A percentile compares a stretch with the other conserved stretches of the same genome.
Evolutionary conservation across 2,888 invertebrate genomes (phyloP).

Genomic region (Clostera curtula): DNA sequence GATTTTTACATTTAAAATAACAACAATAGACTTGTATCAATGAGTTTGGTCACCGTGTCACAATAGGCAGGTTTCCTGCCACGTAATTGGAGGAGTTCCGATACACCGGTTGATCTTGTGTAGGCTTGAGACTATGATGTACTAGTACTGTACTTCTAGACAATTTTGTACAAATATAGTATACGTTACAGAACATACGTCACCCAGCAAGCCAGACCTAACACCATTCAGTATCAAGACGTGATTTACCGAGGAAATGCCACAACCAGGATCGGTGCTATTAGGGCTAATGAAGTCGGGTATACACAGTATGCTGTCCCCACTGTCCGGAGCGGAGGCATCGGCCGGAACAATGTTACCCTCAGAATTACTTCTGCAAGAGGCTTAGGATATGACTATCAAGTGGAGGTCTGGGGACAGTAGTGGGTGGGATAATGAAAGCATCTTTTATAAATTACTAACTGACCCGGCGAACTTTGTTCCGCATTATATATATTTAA

Average conservation of each 20-base stretch:
- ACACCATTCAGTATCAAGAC: slow-evolving; percentile 43
- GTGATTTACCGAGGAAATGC: slow-evolving; percentile 37
- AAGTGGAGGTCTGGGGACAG: slow-evolving; percentile 47
- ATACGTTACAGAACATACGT: slow-evolving; percentile 35
- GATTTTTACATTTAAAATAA: too few relatives aligned
- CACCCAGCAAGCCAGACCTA: slow-evolving; percentile 25
- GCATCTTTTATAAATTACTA: too few relatives aligned
- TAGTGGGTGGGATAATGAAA: slow-evolving; percentile 17
- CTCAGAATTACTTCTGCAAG: slow-evolving; percentile 38
- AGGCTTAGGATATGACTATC: slow-evolving; percentile 50
- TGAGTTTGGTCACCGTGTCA: too few relatives aligned
- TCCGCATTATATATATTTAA: too few relatives aligned
- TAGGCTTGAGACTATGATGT: too few relatives aligned
- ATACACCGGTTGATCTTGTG: too few relatives aligned
- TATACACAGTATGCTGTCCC: slow-evolving; percentile 39
- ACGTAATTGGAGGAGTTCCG: too few relatives aligned
- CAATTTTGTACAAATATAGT: too few relatives aligned
- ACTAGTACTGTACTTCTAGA: too few relatives aligned
- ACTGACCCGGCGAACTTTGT: too few relatives aligned
- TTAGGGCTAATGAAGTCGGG: slow-evolving; percentile 44
- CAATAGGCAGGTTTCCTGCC: too few relatives aligned
- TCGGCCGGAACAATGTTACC: slow-evolving; percentile 36
- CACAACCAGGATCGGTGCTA: slow-evolving; percentile 34
- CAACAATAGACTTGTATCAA: too few relatives aligned
- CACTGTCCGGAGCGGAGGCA: slow-evolving; percentile 33